phyloP scores from a whole-genome alignment of 2,888 invertebrate species.

The Norana najaformis region DNA sequence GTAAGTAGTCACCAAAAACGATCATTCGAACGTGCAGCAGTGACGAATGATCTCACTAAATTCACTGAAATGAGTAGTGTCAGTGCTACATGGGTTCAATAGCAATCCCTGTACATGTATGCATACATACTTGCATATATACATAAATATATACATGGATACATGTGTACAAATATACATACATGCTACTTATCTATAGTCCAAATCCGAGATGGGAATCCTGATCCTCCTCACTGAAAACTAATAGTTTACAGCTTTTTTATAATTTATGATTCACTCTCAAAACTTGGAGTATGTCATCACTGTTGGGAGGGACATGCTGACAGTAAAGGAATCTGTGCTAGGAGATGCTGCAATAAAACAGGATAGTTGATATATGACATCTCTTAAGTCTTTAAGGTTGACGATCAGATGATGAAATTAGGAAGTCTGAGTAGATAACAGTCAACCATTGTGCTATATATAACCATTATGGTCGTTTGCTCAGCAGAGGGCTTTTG shows the following conservation, averaged over 20 bases:
- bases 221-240: background rate
- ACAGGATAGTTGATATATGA: background rate
- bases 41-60: background rate
- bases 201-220: background rate
- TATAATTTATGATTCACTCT: background rate
- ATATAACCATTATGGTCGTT: no score
- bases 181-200: background rate
- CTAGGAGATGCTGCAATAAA: background rate
- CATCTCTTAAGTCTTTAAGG: background rate
- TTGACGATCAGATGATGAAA: background rate
- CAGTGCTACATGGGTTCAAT: background rate
- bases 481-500: no score
- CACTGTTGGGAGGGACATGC: background rate
- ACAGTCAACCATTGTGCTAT: background rate
- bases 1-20: constrained; percentile 69
- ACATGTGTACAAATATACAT: background rate
- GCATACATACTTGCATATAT: no score
- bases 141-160: background rate
- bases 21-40: background rate
- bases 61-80: background rate
- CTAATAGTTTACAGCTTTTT: background rate
- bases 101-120: background rate
- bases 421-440: background rate
- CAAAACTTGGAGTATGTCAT: background rate
- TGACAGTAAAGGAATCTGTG: background rate